These are phyloP conservation scores for Caenorhabditis drosophilae DNA, from an alignment of 2,888 invertebrate species.

Conservation along the genomic window DNA sequence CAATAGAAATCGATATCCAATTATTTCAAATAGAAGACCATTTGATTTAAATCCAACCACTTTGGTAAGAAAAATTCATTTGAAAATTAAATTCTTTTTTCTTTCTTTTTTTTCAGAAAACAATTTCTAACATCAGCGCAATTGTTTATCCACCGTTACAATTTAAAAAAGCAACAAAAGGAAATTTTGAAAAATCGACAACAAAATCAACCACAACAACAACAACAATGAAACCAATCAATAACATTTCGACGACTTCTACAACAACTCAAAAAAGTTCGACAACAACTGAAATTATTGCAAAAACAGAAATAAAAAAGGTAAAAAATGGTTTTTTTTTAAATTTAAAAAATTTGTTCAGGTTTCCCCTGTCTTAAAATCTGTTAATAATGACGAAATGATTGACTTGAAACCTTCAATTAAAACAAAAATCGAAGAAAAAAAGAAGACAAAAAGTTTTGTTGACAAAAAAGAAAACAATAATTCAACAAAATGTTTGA, in stretches of 20 bases:
- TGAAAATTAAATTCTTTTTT: neutral
- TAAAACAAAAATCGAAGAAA: neutral
- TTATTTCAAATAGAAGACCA: neutral
- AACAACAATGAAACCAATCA: constrained; percentile 1
- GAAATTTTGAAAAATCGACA: constrained; percentile 3
- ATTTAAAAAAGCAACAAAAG: constrained; percentile 10
- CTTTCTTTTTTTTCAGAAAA: neutral
- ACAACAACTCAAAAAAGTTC: neutral
- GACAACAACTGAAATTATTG: neutral
- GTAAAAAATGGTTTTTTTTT: neutral
- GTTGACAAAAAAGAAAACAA: too few species aligned
- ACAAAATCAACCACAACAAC: constrained; percentile 6
- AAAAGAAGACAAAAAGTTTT: neutral
- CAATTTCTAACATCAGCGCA: neutral
- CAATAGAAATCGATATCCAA: neutral
- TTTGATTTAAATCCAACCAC: neutral
- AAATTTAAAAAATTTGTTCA: constrained; percentile 1
- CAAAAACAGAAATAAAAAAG: neutral
- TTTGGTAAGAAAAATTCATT: neutral
- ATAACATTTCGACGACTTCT: neutral
- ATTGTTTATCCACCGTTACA: constrained; percentile 28
- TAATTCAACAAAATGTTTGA: too few species aligned
- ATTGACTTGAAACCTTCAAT: neutral
- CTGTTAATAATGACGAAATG: neutral
- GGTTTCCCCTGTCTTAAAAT: neutral